Evolutionary conservation across 2,888 invertebrate species (phyloP).

Genomic region (Crepidodera aurea): DNA sequence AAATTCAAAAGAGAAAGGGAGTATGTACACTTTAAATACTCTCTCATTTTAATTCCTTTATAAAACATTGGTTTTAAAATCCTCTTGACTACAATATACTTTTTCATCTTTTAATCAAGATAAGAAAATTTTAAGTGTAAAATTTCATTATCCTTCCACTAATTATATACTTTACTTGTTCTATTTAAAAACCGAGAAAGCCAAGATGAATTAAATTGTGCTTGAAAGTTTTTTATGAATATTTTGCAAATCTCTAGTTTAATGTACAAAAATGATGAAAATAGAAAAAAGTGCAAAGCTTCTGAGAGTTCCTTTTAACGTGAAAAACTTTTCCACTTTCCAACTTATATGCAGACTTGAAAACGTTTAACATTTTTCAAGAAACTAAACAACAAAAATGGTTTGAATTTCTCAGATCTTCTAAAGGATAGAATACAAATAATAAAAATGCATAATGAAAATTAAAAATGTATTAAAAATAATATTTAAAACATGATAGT

Average conservation of each 20-base stretch:
- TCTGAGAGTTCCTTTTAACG: not conserved
- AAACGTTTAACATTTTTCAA: not conserved
- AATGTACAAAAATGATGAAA: not conserved
- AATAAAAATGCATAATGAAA: too few species aligned
- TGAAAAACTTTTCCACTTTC: not conserved
- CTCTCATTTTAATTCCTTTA: too few species aligned
- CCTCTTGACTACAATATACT: too few species aligned
- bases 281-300: not conserved
- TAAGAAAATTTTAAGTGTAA: not conserved
- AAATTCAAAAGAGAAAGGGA: too few species aligned
- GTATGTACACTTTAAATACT: too few species aligned
- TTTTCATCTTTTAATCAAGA: too few species aligned
- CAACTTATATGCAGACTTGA: not conserved
- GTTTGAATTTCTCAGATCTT: too few species aligned
- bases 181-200: not conserved
- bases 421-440: too few species aligned
- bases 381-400: not conserved
- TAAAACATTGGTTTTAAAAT: too few species aligned
- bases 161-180: not conserved
- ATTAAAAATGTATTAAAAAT: too few species aligned
- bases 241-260: too few species aligned
- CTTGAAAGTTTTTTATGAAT: not conserved
- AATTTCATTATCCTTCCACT: not conserved
- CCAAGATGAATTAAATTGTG: not conserved
- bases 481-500: too few species aligned